A percentile compares a stretch with the other conserved stretches of the same genome.
phyloP scores from a whole-genome alignment of 2,888 invertebrate genomes.

The Onthophagus sagittarius region DNA sequence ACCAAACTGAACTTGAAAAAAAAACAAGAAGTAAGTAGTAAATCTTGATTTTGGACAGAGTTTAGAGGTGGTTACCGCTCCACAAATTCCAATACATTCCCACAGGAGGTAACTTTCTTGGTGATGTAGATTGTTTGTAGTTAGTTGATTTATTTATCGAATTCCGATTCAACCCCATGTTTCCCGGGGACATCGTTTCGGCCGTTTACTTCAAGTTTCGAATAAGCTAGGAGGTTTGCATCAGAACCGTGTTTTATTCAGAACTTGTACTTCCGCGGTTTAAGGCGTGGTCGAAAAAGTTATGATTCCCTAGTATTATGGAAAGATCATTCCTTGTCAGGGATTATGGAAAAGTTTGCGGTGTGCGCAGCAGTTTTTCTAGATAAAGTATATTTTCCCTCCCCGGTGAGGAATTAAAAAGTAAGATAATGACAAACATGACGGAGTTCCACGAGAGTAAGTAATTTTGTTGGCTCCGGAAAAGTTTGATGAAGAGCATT shows the following conservation, averaged over 20 bases:
- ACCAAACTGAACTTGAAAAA: neutral
- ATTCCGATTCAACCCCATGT: neutral
- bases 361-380: neutral
- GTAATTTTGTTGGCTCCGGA: neutral
- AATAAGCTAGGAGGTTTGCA: no score
- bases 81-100: constrained; percentile 3
- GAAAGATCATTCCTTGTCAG: neutral
- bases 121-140: constrained; percentile 10
- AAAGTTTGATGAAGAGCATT: neutral
- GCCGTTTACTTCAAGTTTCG: no score
- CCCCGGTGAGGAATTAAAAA: neutral
- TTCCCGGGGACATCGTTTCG: neutral
- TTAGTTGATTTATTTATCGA: constrained; percentile 12
- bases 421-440: neutral
- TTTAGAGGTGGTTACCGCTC: constrained; percentile 3
- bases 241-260: neutral
- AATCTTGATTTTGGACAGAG: neutral
- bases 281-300: neutral
- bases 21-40: neutral
- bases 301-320: neutral
- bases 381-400: neutral
- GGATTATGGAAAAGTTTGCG: neutral
- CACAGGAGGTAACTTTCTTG: neutral
- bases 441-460: neutral
- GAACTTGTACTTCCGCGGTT: neutral